Evolutionary conservation across 2,113 vertebrate genomes (phyloP), one percentile per base, ranked within the genome.

Genomic region (Rana temporaria): DNA sequence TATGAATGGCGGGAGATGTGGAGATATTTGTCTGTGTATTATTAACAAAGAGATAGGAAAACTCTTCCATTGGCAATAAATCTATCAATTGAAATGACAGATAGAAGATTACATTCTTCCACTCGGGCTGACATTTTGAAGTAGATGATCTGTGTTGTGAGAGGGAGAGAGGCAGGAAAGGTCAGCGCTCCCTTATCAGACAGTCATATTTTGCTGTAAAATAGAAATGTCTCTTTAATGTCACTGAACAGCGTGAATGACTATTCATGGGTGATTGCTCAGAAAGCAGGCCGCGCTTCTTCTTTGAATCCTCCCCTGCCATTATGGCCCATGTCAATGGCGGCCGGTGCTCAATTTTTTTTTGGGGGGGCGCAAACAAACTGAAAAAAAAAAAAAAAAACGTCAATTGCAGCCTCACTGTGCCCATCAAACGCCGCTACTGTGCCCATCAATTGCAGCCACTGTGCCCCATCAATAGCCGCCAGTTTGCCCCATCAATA

Each of bases 171-270:
- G 86, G 9, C 89, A 86, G 72, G 77, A 92, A 92, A 92, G 88
- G 88, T 91, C 87, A 91, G 87, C 78, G 83, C 85, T 90, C 89
- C 85, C 85, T 90, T 92, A 88, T 87, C 87, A 90, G 78, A 86
- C 87, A 90, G 85, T 89, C 88, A 88, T 89, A 87, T 89, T 91
- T 78, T 90, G 68, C 84, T 84, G 79, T 89, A 89, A 90, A 90
- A 91, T 88, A 90, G 87, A 91, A 92, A 92, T 90, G 88, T 89
- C 89, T 91, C 86, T 89, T 92, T 91, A 90, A 92, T 90, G 88
- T 90, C 91, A 92, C 84, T 89, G 87, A 91, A 86, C 85, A 89
- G 80, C 85, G 85, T 86, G 88, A 81, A 87, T 91, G 86, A 85
- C 86, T 84, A 89, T 90, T 88, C 88, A 83, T 85, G 60, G 63